Evolutionary conservation across 64 coral and sea anemone species (phyloP).

Genomic region (Orbicella faveolata): DNA sequence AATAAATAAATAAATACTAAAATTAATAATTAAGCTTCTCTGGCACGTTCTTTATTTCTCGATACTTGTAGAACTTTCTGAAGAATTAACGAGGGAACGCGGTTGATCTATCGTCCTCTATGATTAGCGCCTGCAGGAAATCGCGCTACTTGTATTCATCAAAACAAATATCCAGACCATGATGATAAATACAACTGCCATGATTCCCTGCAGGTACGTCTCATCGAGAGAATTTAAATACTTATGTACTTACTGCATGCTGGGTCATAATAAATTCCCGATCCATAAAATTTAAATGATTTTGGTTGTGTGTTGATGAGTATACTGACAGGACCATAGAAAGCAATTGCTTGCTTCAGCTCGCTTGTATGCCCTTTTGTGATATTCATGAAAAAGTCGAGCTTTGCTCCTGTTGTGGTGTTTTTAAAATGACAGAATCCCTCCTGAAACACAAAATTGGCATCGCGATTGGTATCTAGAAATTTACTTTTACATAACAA

Average conservation of each 20-base stretch:
- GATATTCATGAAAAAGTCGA: slow-evolving; percentile 81
- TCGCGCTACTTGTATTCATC: too few species aligned
- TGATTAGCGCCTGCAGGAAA: too few species aligned
- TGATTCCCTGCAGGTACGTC: too few species aligned
- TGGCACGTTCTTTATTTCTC: too few species aligned
- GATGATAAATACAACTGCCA: too few species aligned
- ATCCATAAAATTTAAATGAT: slow-evolving; percentile 97
- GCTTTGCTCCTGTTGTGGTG: slow-evolving; percentile 78
- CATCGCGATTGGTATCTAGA: background rate
- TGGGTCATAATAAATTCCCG: slow-evolving; percentile 89
- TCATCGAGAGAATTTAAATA: background rate
- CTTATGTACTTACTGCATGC: slow-evolving; percentile 70
- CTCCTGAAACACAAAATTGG: slow-evolving; percentile 41
- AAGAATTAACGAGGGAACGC: too few species aligned
- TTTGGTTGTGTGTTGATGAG: slow-evolving; percentile 96
- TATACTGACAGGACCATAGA: slow-evolving; percentile 93
- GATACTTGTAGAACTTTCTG: too few species aligned
- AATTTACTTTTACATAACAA: background rate
- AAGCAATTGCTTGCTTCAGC: slow-evolving; percentile 71
- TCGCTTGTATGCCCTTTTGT: slow-evolving; percentile 63
- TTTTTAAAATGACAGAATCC: slow-evolving; percentile 97
- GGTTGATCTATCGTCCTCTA: too few species aligned
- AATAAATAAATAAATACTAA: too few species aligned
- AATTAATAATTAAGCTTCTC: too few species aligned
- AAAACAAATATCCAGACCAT: too few species aligned